Conservation (phyloP, 2,113 vertebrate genomes). For the Lonchura striata region DNA sequence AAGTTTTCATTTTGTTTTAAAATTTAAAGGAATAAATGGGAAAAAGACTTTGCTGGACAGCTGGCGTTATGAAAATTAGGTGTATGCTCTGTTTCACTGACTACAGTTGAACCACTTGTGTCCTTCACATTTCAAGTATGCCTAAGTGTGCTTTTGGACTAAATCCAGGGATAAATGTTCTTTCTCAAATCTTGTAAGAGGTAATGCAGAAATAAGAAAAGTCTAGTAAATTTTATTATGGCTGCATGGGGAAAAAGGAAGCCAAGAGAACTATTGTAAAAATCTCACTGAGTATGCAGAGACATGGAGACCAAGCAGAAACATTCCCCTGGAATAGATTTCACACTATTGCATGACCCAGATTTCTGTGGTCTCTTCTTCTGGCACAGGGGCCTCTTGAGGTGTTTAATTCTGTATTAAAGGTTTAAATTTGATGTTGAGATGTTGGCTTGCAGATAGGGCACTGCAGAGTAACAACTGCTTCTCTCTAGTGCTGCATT, state of each 20-base stretch:
- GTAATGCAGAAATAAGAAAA: neutral
- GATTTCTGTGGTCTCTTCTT: neutral
- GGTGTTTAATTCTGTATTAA: neutral
- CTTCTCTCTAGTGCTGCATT: neutral
- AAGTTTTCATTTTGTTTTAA: neutral
- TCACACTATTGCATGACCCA: neutral
- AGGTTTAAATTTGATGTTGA: neutral
- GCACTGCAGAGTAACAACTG: neutral
- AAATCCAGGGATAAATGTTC: neutral
- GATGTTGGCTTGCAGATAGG: neutral
- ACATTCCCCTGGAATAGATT: neutral
- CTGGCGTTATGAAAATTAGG: neutral
- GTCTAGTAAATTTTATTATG: neutral
- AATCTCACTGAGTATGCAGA: neutral
- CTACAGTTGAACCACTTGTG: neutral
- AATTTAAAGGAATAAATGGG: neutral
- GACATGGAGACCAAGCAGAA: neutral
- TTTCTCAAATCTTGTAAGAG: neutral
- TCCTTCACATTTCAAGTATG: neutral
- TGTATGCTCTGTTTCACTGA: neutral
- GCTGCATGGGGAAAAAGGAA: neutral
- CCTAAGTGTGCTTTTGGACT: neutral
- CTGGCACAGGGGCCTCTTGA: neutral
- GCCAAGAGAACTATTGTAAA: neutral
- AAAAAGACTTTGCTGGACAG: neutral